Base-by-base conservation (phyloP, 2,113 vertebrate genomes). In the Scomber japonicus region DNA sequence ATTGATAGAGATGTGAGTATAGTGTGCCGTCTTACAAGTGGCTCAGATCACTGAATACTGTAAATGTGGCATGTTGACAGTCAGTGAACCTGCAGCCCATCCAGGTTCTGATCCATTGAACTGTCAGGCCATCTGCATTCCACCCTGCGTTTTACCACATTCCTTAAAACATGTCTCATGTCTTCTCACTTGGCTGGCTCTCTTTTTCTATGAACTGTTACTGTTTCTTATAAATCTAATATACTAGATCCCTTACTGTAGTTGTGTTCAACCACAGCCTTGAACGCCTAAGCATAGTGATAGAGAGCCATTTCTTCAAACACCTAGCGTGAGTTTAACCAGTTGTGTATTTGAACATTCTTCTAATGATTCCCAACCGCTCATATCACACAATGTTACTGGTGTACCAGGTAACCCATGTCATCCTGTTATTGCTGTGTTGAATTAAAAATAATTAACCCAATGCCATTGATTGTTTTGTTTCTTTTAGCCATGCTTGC, bases 381-480 rank as follows among this genome's bases (percentile, higher is more conserved):
- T 61, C 2, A 40, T 16, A 19, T 48, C 48, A 60, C 24, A 54
- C 15, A 46, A 13, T 69, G 67, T 82, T 72, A 46, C 62, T 75
- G 66, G 14, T 44, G 3, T 87, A 78, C 45, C 62, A 65, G 56
- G 40, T 78, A 57, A 71, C 57, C 4, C 4, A 27, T 74, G 59
- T 81, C 19, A 17, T 51, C 44, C 49, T 46, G 61, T 79, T 69
- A 21, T 66, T 78, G 83, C 81, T 81, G 70, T 85, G 75, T 78
- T 75, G 48, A 86, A 92, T 80, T 85, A 90, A 91, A 88, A 56
- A 2, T 0, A 13, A 68, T 19, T 62, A 40, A 71, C 61, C 61
- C 54, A n/a, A 49, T 12, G 5, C 8, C 9, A 3, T 48, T 68
- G 14, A 7, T 40, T 19, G 12, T 75, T 8, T 60, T 35, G 7